A percentile compares a stretch with the other conserved stretches of the same genome.
These are phyloP conservation scores for Macrochelys suwanniensis DNA, from an alignment of 2,797 vertebrate species.

Conservation along the genomic window DNA sequence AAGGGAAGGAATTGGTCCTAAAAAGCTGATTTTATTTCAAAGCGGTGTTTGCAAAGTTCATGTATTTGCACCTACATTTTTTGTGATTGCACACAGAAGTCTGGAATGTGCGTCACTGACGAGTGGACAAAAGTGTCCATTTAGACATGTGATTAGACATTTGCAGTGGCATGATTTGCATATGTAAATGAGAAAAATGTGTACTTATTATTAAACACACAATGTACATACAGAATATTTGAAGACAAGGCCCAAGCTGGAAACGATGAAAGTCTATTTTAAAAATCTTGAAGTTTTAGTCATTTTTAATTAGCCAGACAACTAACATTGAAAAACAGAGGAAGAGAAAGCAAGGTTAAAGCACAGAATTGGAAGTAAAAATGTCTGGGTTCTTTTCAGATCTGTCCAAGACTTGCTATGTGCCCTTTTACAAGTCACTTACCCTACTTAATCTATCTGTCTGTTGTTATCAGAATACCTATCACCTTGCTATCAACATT, in stretches of 20 bases:
- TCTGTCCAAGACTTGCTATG: neutral
- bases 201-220: neutral
- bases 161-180: neutral
- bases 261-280: neutral
- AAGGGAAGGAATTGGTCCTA: neutral
- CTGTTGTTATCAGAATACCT: neutral
- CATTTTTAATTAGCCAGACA: neutral
- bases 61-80: neutral
- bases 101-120: neutral
- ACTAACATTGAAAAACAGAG: neutral
- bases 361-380: neutral
- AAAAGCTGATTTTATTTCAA: neutral
- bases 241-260: neutral
- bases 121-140: neutral
- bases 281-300: neutral
- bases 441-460: neutral
- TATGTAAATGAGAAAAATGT: neutral
- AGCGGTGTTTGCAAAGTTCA: neutral
- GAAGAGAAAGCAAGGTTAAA: neutral
- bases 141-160: neutral
- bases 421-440: neutral
- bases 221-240: neutral
- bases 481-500: neutral
- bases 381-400: neutral
- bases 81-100: neutral